Percentiles rank a stretch among this genome's conserved stretches.
Conservation (phyloP, 1,140 invertebrate genomes). For the Ganaspis sp. region DNA sequence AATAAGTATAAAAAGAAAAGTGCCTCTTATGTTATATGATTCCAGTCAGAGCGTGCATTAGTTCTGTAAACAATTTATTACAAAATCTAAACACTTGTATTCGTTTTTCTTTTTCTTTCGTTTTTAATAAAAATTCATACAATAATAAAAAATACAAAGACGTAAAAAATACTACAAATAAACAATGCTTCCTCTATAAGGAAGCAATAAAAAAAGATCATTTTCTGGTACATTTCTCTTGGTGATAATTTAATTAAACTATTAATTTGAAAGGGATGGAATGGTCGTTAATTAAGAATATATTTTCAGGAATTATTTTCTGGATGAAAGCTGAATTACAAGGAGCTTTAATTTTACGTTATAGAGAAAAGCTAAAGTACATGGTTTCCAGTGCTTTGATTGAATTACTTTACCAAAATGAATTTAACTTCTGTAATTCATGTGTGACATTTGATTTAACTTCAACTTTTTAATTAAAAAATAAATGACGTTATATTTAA, state of each 20-base stretch:
- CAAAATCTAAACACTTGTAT: neutral
- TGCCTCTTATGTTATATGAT: neutral
- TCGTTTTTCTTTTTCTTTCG: neutral
- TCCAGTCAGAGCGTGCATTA: neutral
- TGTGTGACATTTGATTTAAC: conserved; percentile 6
- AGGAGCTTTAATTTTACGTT: neutral
- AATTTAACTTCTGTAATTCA: neutral
- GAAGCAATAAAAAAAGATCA: no score
- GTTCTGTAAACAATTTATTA: neutral
- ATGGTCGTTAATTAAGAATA: no score
- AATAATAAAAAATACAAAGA: no score
- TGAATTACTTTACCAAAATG: conserved; percentile 7
- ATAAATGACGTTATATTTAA: conserved; percentile 11
- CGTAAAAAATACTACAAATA: no score
- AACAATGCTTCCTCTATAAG: no score
- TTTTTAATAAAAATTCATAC: no score
- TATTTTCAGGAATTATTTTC: no score
- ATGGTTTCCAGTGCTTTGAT: neutral
- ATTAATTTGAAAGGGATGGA: no score
- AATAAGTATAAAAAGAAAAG: neutral
- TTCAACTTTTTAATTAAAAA: neutral
- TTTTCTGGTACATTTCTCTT: no score
- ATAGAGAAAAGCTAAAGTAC: neutral
- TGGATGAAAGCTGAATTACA: neutral
- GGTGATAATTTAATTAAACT: no score